Conservation (phyloP, 2,888 invertebrate species). For the Liposcelis brunnea region DNA sequence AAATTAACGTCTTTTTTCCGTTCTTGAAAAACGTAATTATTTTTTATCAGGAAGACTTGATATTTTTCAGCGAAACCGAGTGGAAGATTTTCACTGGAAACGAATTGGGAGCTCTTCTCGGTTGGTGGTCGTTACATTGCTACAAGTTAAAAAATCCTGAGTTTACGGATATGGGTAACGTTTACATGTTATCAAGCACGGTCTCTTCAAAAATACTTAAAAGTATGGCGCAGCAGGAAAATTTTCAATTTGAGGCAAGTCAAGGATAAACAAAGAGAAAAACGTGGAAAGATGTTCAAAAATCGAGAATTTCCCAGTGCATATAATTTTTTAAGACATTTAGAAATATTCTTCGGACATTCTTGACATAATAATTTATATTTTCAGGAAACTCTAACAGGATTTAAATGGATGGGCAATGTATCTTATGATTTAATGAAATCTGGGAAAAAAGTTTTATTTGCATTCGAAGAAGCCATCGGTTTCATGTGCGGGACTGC, state of each 20-base stretch:
- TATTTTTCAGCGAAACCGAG: constrained; percentile 31
- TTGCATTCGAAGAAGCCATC: constrained; percentile 97
- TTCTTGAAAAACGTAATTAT: not conserved
- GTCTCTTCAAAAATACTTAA: constrained; percentile 90
- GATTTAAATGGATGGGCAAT: constrained; percentile 99
- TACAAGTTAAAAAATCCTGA: constrained; percentile 32
- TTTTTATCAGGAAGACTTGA: constrained; percentile 2
- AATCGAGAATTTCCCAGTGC: not conserved
- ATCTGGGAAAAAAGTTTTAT: constrained; percentile 59
- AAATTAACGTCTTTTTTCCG: not conserved
- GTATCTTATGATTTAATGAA: constrained; percentile 50
- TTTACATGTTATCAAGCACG: constrained; percentile 79
- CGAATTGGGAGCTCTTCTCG: constrained; percentile 82
- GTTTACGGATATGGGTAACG: constrained; percentile 33
- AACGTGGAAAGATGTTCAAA: too few species aligned
- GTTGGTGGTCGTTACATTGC: constrained; percentile 76
- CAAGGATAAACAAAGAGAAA: too few species aligned
- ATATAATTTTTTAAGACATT: constrained; percentile 3
- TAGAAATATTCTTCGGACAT: not conserved
- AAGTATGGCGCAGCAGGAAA: constrained; percentile 62
- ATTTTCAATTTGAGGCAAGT: constrained; percentile 45
- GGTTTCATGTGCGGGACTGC: constrained; percentile 87
- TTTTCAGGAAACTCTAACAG: constrained; percentile 78
- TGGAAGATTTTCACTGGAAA: constrained; percentile 93
- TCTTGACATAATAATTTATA: constrained; percentile 6